A percentile compares a stretch with the other conserved stretches of the same genome.
Conservation (phyloP, 2,797 vertebrate genomes). For the Triplophysa bombifrons region DNA sequence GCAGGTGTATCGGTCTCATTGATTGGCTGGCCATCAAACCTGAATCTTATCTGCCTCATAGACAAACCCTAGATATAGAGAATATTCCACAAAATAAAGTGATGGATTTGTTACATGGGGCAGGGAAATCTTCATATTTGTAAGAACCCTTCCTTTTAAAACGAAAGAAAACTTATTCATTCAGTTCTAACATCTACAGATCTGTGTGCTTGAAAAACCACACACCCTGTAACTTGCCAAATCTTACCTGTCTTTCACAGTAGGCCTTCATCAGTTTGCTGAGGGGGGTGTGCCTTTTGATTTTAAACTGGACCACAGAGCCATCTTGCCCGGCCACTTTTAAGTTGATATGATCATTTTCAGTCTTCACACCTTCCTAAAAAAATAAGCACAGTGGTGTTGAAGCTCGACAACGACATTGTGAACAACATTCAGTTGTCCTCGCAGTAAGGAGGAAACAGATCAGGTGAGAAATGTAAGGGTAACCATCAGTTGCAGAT, state of each 20-base stretch:
- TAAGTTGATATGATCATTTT: constrained; percentile 90
- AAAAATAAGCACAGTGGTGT: background rate
- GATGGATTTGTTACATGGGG: background rate
- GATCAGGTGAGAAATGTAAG: background rate
- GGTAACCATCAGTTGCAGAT: background rate
- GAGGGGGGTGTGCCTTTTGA: constrained; percentile 88
- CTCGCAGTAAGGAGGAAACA: background rate
- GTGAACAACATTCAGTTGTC: background rate
- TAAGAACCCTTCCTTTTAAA: background rate
- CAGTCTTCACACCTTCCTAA: constrained; percentile 89
- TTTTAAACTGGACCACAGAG: constrained; percentile 90
- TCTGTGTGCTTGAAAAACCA: background rate
- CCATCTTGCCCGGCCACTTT: constrained; percentile 91
- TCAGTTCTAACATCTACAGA: background rate
- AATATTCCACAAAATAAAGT: too few species aligned
- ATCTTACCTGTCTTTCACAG: constrained; percentile 87
- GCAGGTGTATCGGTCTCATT: constrained; percentile 91
- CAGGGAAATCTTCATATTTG: too few species aligned
- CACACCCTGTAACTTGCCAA: background rate
- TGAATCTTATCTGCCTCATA: constrained; percentile 89
- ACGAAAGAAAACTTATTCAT: background rate
- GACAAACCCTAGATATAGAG: constrained; percentile 82
- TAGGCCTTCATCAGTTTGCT: constrained; percentile 92
- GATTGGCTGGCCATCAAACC: constrained; percentile 92
- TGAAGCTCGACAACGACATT: background rate